A percentile compares a stretch with the other conserved stretches of the same genome.
These are phyloP conservation scores for Asobara japonica DNA, from an alignment of 1,140 invertebrate species.

Conservation along the genomic window DNA sequence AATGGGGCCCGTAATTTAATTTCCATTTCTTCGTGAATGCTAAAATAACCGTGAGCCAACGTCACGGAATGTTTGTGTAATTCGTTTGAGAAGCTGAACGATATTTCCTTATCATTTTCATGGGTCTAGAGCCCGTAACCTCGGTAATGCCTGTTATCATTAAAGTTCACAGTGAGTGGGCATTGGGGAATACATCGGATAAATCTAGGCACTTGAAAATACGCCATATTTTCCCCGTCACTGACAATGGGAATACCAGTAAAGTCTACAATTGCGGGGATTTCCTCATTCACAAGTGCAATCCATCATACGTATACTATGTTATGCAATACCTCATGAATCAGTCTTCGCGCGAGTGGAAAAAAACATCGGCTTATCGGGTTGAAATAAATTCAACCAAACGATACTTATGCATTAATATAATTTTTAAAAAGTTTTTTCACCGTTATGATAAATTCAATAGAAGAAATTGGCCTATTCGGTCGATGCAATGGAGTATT, in stretches of 20 bases:
- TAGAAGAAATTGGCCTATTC: too few species aligned
- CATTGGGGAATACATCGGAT: background rate
- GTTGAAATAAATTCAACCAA: too few species aligned
- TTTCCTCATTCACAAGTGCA: background rate
- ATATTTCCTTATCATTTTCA: conserved; percentile 1
- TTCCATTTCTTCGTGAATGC: background rate
- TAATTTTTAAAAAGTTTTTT: too few species aligned
- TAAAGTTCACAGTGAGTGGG: background rate
- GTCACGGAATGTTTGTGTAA: background rate
- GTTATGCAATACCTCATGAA: too few species aligned
- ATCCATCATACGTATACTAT: background rate
- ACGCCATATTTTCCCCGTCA: background rate
- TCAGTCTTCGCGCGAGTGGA: too few species aligned
- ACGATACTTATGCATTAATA: too few species aligned
- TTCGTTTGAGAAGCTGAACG: background rate
- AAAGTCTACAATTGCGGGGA: background rate
- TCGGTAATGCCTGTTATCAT: conserved; percentile 2
- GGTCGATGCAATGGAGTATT: too few species aligned
- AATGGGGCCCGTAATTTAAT: background rate
- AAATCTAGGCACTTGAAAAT: background rate
- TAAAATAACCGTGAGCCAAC: background rate
- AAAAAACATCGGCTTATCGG: too few species aligned
- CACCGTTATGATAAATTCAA: too few species aligned
- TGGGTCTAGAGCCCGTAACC: background rate
- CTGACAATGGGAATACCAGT: background rate